These are phyloP conservation scores for Drosophila barbarae DNA, from an alignment of 2,888 invertebrate genomes.

Conservation along the genomic window DNA sequence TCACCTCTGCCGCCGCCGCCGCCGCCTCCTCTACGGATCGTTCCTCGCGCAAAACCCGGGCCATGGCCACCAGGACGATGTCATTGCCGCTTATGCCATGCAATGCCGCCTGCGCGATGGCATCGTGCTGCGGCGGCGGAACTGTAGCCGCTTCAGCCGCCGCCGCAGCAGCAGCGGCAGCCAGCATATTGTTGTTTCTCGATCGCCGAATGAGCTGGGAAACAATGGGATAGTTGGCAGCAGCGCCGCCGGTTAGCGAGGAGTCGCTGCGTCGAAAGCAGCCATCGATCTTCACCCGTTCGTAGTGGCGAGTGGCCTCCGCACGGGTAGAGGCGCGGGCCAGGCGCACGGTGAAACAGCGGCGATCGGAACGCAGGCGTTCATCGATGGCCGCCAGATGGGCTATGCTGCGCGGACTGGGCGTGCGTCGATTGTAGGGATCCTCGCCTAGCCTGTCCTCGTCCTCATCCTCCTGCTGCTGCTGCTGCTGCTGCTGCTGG, in stretches of 20 bases:
- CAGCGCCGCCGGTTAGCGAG: slow-evolving; percentile 80
- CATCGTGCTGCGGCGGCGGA: slow-evolving; percentile 70
- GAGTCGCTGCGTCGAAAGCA: slow-evolving; percentile 82
- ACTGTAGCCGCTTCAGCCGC: slow-evolving; percentile 36
- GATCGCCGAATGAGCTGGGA: slow-evolving; percentile 81
- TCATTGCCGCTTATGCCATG: slow-evolving; percentile 83
- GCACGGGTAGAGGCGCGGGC: slow-evolving; percentile 86
- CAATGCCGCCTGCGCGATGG: slow-evolving; percentile 81
- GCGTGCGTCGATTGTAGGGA: slow-evolving; percentile 39
- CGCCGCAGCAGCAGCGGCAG: slow-evolving; percentile 68
- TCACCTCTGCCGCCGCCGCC: background rate
- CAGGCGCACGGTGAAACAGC: slow-evolving; percentile 82
- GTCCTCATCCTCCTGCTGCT: slow-evolving; percentile 6
- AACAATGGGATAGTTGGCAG: slow-evolving; percentile 80
- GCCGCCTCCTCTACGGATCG: slow-evolving; percentile 5
- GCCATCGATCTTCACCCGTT: slow-evolving; percentile 86
- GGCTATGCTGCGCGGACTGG: slow-evolving; percentile 60
- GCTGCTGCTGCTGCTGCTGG: slow-evolving; percentile 30
- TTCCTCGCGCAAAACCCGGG: slow-evolving; percentile 84
- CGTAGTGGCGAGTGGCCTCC: slow-evolving; percentile 85
- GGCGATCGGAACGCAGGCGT: slow-evolving; percentile 80
- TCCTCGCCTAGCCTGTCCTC: slow-evolving; percentile 4
- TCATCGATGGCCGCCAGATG: slow-evolving; percentile 74
- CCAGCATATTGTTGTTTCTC: slow-evolving; percentile 74
- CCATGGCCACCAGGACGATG: slow-evolving; percentile 87